These are phyloP conservation scores for Magallana angulata DNA, from an alignment of 1,140 invertebrate genomes.

Conservation along the genomic window DNA sequence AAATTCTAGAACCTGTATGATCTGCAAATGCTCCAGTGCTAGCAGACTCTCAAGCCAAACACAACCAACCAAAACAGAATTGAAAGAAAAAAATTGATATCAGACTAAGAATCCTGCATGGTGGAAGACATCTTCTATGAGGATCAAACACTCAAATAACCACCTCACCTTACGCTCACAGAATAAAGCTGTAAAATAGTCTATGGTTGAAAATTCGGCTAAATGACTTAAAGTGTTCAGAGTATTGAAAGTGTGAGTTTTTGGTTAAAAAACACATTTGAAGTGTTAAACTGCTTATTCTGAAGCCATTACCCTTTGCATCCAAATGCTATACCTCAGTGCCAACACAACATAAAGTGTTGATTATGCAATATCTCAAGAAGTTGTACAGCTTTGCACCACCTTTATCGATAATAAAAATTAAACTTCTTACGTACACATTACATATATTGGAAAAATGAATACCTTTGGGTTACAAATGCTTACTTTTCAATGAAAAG, in stretches of 20 bases:
- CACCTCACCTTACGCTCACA: background rate
- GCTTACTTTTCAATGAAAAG: no score
- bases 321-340: background rate
- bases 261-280: background rate
- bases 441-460: no score
- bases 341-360: background rate
- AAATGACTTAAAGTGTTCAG: background rate
- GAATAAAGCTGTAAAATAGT: background rate
- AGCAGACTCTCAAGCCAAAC: no score
- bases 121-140: background rate
- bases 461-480: no score
- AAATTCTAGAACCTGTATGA: background rate
- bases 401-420: no score
- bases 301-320: background rate
- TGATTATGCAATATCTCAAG: background rate
- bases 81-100: background rate
- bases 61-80: background rate
- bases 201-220: background rate
- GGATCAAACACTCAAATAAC: background rate
- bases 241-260: constrained; percentile 2
- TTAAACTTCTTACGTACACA: no score
- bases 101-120: background rate
- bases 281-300: background rate
- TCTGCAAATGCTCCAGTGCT: no score
- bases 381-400: no score